phyloP scores from a whole-genome alignment of 2,888 invertebrate species.

The Choristoneura rosaceana region DNA sequence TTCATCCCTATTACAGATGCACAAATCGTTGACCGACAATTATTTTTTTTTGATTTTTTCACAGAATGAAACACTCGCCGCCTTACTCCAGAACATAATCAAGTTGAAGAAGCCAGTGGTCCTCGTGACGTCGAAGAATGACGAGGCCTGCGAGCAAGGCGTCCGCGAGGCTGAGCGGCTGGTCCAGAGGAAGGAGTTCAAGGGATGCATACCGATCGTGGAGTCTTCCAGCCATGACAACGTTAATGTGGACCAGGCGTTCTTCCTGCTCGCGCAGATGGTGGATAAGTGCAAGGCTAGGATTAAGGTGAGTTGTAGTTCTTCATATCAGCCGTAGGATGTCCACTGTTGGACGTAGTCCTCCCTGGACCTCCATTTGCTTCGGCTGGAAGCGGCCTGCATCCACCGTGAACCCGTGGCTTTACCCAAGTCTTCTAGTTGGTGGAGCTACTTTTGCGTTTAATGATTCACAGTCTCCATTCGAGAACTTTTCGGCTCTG shows the following conservation, averaged over 20 bases:
- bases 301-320: conserved; percentile 73
- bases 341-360: too few species aligned
- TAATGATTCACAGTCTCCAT: too few species aligned
- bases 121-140: conserved; percentile 97
- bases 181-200: conserved; percentile 95
- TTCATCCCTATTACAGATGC: too few species aligned
- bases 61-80: conserved; percentile 91
- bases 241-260: conserved; percentile 97
- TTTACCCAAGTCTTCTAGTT: too few species aligned
- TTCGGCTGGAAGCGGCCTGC: too few species aligned
- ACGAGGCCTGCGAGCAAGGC: conserved; percentile 95
- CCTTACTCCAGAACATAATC: conserved; percentile 93
- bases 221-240: conserved; percentile 98
- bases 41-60: conserved; percentile 20
- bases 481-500: too few species aligned
- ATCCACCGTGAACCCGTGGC: too few species aligned
- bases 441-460: too few species aligned
- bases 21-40: too few species aligned
- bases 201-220: conserved; percentile 93
- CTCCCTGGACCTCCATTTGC: too few species aligned
- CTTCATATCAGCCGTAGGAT: too few species aligned
- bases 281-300: conserved; percentile 95
- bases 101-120: conserved; percentile 98
- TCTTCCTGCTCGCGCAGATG: conserved; percentile 95
- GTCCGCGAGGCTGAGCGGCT: conserved; percentile 95